Conservation (phyloP, 2,888 invertebrate genomes). For the Idaea biselata region DNA sequence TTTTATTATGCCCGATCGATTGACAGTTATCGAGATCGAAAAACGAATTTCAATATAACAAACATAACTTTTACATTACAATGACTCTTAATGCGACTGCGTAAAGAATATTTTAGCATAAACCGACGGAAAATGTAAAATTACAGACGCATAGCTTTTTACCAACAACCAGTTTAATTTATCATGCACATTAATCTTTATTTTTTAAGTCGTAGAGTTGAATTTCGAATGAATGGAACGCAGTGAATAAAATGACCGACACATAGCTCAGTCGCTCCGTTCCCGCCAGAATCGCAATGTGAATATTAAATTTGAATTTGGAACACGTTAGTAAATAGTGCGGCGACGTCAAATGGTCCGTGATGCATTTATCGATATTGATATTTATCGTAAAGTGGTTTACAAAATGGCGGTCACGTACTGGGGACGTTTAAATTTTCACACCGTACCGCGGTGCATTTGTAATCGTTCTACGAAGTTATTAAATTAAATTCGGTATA, state of each 20-base stretch:
- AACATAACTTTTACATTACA: constrained; percentile 4
- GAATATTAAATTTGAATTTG: constrained; percentile 68
- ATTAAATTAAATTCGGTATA: neutral
- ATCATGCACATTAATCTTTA: neutral
- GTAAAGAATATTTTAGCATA: constrained; percentile 7
- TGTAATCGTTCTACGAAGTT: neutral
- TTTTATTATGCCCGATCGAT: constrained; percentile 43
- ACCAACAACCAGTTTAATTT: neutral
- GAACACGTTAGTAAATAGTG: constrained; percentile 59
- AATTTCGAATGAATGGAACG: neutral
- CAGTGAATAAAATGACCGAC: neutral
- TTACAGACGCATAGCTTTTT: constrained; percentile 9
- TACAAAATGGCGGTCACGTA: constrained; percentile 23
- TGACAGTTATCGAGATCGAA: constrained; percentile 48
- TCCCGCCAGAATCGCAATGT: constrained; percentile 59
- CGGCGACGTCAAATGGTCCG: constrained; percentile 73
- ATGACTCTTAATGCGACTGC: neutral
- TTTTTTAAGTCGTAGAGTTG: neutral
- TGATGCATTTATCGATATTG: constrained; percentile 58
- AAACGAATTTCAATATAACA: constrained; percentile 35
- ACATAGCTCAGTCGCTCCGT: constrained; percentile 33
- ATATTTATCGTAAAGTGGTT: constrained; percentile 7
- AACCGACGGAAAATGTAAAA: constrained; percentile 24
- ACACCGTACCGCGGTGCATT: constrained; percentile 1
- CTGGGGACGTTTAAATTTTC: constrained; percentile 7